Conservation (phyloP, 2,113 vertebrate genomes). For the Oceanodroma tethys region DNA sequence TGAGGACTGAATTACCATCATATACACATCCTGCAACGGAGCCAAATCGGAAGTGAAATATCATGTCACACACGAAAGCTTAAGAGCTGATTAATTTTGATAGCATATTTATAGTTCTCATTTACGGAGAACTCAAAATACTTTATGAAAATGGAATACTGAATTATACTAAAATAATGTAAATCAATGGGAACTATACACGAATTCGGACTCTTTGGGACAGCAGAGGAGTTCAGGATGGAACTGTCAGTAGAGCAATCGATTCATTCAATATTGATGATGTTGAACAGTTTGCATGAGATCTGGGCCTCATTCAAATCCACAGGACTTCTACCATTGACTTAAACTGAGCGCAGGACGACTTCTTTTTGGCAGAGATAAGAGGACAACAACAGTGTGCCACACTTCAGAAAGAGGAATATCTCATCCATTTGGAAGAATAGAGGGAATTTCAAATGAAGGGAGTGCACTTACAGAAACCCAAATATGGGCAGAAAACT, state of each 20-base stretch:
- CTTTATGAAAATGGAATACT: background rate
- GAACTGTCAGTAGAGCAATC: background rate
- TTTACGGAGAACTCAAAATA: constrained; percentile 3
- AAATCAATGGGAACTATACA: background rate
- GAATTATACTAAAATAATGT: background rate
- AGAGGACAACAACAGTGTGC: background rate
- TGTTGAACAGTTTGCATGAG: background rate
- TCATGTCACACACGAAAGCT: background rate
- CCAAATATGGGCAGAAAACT: background rate
- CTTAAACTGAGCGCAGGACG: background rate
- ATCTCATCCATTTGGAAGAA: background rate
- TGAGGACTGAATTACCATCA: constrained; percentile 1
- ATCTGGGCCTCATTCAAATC: background rate
- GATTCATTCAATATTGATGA: background rate
- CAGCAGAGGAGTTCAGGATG: background rate
- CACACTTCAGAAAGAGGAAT: background rate
- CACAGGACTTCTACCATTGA: background rate
- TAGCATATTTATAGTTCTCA: constrained; percentile 50
- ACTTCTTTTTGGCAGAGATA: background rate
- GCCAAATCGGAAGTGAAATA: constrained; percentile 23
- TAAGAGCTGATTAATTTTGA: constrained; percentile 30
- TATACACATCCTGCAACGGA: background rate
- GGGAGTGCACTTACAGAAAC: background rate
- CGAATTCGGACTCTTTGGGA: background rate
- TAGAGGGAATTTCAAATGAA: background rate